Evolutionary conservation across 2,113 vertebrate genomes (phyloP), one percentile per base, ranked within the genome.

Genomic region (Isichthys henryi): DNA sequence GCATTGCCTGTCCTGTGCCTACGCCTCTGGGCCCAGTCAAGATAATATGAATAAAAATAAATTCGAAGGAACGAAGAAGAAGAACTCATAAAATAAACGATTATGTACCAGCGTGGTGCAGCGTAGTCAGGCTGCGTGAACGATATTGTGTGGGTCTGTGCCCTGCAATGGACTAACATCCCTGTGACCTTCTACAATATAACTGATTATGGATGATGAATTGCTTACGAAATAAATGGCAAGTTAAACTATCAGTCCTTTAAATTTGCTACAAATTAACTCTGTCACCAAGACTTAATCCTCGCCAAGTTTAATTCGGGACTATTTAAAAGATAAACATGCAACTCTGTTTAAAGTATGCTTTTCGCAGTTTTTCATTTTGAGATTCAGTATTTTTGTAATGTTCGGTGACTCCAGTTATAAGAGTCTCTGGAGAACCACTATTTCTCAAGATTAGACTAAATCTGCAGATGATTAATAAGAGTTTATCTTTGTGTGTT

Each of bases 391-490:
- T 21, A 19, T 49, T 46, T 84, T 83, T 11, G 48, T 45, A 85
- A 49, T 45, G 21, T 85, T 85, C 23, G 10, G 27, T 10, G 21
- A 77, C 10, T 77, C 70, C 6, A 19, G 74, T 80, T 43, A 39
- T 35, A 7, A 77, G 39, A 27, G 17, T 48, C 23, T 49, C 45
- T 86, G 48, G 83, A 49, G 45, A 49, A 15, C 21, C 46, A 5
- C 19, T 49, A 21, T 45, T 48, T 23, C 21, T 46, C n/a, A n/a
- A 86, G 43, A 45, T 21, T 23, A n/a, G 46, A 50, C 45, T 86
- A n/a, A 86, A 45, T 49, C 45, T 86, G 83, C 83, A 86, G 8
- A 86, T 86, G 48, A n/a, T 86, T 86, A 50, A n/a, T 27, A 70
- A 10, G 21, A 85, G 45, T 49, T 49, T 45, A n/a, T 46, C n/a